Evolutionary conservation across 2,888 invertebrate genomes (phyloP), one percentile per base, ranked within the genome.

Genomic region (Dynastes grantii): DNA sequence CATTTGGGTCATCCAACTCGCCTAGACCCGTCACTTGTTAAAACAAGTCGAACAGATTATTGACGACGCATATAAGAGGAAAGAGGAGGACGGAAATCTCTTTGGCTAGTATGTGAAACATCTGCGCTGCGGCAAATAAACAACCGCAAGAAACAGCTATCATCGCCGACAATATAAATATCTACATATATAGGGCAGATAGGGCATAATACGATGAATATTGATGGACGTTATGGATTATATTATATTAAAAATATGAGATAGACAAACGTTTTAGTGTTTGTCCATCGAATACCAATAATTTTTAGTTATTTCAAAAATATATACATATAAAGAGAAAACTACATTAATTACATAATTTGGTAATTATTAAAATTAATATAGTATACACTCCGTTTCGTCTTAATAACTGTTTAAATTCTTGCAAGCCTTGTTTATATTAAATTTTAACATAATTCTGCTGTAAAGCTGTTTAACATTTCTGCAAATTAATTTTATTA

Each of bases 1-100:
- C 78, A 79, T 67, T 77, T 79, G 64, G 78, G 78, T 79, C 78
- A 79, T 63, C 78, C 67, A 79, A 79, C 78, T 51, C 78, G 70
- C 68, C 68, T 37, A 64, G 63, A 68, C 70, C 37, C 65, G 61
- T 67, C 78, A 78, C 78, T 76, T 76, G 75, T 76, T 68, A 76
- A 78, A 78, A 75, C 76, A 76, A 61, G 70, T 49, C 73, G 40
- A 64, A 63, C 53, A 40, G 65, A 65, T 37, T 63, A 63, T 63
- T 13, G 37, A 75, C 73, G n/a, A 49, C 37, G 61, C 40, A 58
- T 58, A 16, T 40, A 64, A n/a, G 68, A 45, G 40, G 29, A 68
- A 67, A 67, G 55, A 51, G 63, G 55, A 67, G 9, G 55, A 37
- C 67, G 67, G 58, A 55, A 67, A 68, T 68, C 76, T 65, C 76